Evolutionary conservation across 2,797 vertebrate species (phyloP), one percentile per base, ranked within the genome.

Genomic region (Pygocentrus nattereri): DNA sequence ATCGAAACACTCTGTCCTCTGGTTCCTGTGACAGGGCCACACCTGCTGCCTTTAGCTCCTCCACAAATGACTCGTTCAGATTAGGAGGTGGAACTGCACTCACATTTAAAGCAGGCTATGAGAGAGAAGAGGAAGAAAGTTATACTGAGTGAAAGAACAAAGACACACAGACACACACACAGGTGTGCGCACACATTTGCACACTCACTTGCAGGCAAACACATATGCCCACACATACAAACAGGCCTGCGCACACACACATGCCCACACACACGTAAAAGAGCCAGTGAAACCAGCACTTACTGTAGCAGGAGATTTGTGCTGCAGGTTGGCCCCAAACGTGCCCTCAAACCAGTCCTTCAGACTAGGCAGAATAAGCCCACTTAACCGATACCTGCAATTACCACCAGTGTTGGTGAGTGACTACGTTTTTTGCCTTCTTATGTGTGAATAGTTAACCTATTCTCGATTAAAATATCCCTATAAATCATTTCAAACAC

Each of bases 341-440:
- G 94, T 96, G 90, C 92, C 90, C 90, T 98, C 96, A 80, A 99
- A 91, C 98, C 98, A 99, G 41, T 99, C 98, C 93, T 92, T 97
- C 89, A 99, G 93, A 86, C 94, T 91, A 52, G 98, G 98, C 79
- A 99, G 94, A 87, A 94, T 86, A 94, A 97, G 90, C 80, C 98
- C 98, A 93, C 98, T 97, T 88, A 99, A 92, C 87, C 93, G 95
- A 90, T 99, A 99, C 93, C 98, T 99, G 94, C 67, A 69, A 54
- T 49, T 11, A 73, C 15, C 27, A 74, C 27, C 74, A 65, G 25
- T 34, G n/a, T 18, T 72, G 0, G 3, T 74, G 27, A 68, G 50
- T 54, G 41, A 38, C n/a, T n/a, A n/a, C n/a, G n/a, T n/a, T 44
- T 5, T 38, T 3, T 6, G 8, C 4, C 44, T 47, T 47, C 6